Percentiles rank a stretch among this genome's conserved stretches.
Evolutionary conservation across 2,797 vertebrate species (phyloP).

Genomic region (Phaenicophaeus curvirostris): DNA sequence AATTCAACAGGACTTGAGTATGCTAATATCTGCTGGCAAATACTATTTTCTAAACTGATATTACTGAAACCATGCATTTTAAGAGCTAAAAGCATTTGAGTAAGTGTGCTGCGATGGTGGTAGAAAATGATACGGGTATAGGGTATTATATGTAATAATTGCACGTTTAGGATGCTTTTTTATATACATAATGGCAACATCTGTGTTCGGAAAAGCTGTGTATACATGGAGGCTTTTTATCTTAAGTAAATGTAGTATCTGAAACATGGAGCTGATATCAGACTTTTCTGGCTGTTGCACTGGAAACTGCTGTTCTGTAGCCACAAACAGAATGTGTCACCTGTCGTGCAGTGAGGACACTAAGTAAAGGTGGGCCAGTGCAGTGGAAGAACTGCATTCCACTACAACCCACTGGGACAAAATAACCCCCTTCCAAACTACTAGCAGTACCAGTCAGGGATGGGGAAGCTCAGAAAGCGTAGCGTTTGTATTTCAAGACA

Average conservation of each 20-base stretch:
- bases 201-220: not conserved
- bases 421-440: not conserved
- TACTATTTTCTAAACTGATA: not conserved
- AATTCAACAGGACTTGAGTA: not conserved
- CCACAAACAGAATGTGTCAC: not conserved
- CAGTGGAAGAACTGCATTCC: not conserved
- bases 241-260: not conserved
- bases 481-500: too few relatives aligned
- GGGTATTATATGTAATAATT: constrained; percentile 11
- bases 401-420: not conserved
- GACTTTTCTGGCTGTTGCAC: not conserved
- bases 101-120: not conserved
- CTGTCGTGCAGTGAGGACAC: not conserved
- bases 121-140: not conserved
- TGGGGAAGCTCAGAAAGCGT: not conserved
- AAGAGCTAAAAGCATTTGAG: constrained; percentile 31
- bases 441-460: accelerated
- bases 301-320: not conserved
- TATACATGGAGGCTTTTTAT: not conserved
- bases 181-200: not conserved
- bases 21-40: constrained; percentile 33
- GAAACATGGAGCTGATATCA: not conserved
- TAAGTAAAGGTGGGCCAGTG: not conserved
- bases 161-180: constrained; percentile 2
- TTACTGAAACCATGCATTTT: constrained; percentile 6